Evolutionary conservation across 2,113 vertebrate genomes (phyloP), one percentile per base, ranked within the genome.

Genomic region (Triplophysa rosa): DNA sequence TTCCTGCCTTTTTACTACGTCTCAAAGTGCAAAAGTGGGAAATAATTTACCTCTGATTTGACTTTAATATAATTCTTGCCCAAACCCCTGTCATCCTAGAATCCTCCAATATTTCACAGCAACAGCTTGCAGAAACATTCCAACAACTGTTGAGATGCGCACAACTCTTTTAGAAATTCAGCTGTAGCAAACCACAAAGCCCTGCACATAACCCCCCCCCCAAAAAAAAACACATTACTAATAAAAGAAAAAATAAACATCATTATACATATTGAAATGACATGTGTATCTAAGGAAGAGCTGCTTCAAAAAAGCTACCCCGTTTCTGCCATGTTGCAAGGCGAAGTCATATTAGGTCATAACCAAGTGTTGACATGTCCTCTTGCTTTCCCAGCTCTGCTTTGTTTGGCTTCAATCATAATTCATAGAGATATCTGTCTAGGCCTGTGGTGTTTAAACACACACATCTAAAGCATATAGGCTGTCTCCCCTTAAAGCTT

Each of bases 351-450:
- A 78, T 81, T 68, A 79, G 86, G 83, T 80, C 82, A 83, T 68
- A 33, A 62, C 63, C 82, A 77, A 73, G 75, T 58, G 70, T 62
- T 82, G 84, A 78, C 73, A 61, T 76, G 80, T 82, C 69, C 74
- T 67, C 68, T 56, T 73, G 79, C 47, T 40, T 77, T 80, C 63
- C 62, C 75, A 81, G 71, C 40, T 12, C 79, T 67, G 69, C 23
- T 71, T 77, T 23, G 82, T 65, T 65, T 69, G 79, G 81, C 77
- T 80, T 58, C 14, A 5, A 68, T 66, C 69, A 74, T 80, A 69
- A 80, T 78, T 78, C 80, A 69, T 82, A 77, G 61, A 85, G 75
- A 85, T 82, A 82, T 82, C 67, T 81, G 84, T 81, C 75, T 77
- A 79, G 83, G 71, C 82, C 64, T 82, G 82, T 82, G 73, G 62